Conservation (phyloP, 2,797 vertebrate genomes). For the Bradypodion ventrale region DNA sequence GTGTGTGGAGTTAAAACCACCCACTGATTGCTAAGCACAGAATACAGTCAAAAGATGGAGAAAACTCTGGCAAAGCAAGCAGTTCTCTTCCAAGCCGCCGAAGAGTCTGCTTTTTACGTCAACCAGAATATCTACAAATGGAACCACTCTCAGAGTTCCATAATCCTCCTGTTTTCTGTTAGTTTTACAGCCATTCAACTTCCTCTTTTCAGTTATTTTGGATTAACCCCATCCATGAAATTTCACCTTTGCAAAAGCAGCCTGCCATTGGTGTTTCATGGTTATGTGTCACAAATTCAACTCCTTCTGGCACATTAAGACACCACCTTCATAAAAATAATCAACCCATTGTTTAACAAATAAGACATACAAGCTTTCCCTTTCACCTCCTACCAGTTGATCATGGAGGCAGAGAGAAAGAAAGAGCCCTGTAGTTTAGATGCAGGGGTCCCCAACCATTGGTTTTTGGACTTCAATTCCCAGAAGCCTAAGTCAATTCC, state of each 20-base stretch:
- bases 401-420: not conserved
- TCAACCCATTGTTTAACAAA: not conserved
- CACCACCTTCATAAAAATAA: not conserved
- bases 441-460: too few species aligned
- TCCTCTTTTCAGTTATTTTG: not conserved
- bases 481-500: too few species aligned
- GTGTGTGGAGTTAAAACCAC: not conserved
- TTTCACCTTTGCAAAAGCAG: not conserved
- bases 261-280: not conserved
- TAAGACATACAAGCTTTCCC: not conserved
- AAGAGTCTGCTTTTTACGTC: constrained; percentile 32
- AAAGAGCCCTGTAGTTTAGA: too few species aligned
- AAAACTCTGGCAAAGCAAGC: not conserved
- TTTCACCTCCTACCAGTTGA: not conserved
- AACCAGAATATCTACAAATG: not conserved
- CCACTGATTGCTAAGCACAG: not conserved
- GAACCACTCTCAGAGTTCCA: not conserved
- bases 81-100: not conserved
- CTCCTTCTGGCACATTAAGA: not conserved
- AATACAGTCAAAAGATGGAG: not conserved
- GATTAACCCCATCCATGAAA: not conserved
- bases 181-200: constrained; percentile 15
- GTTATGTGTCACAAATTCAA: not conserved
- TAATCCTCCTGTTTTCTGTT: not conserved
- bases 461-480: too few species aligned